Percentiles rank a stretch among this genome's conserved stretches.
Conservation (phyloP, 2,113 vertebrate species). For the Paralichthys olivaceus region DNA sequence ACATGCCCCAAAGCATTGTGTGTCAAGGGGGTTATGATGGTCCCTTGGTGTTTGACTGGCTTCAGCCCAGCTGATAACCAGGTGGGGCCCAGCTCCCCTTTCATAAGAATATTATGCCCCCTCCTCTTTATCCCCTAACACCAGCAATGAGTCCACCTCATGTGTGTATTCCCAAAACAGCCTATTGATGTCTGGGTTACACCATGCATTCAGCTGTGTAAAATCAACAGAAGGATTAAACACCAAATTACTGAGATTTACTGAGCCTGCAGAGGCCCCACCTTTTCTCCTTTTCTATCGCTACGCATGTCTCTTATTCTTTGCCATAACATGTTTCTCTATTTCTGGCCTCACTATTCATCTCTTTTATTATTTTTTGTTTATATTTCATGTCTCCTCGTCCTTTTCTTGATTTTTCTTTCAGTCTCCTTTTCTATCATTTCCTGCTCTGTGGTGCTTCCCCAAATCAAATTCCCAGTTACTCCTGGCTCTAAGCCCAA, state of each 20-base stretch:
- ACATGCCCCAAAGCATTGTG: slow-evolving; percentile 62
- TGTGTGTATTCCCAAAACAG: slow-evolving; percentile 61
- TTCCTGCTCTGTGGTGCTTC: slow-evolving; percentile 19
- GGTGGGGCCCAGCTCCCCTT: slow-evolving; percentile 61
- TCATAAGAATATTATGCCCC: slow-evolving; percentile 41
- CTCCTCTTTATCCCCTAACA: slow-evolving; percentile 53
- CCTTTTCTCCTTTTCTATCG: slow-evolving; percentile 19
- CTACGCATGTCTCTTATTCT: slow-evolving; percentile 5
- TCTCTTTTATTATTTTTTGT: slow-evolving; percentile 4
- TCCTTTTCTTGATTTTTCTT: slow-evolving; percentile 22
- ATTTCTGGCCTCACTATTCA: slow-evolving; percentile 4
- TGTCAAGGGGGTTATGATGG: slow-evolving; percentile 69
- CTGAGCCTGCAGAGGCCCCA: slow-evolving; percentile 37
- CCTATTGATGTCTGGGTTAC: slow-evolving; percentile 67
- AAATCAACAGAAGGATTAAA: slow-evolving; percentile 75
- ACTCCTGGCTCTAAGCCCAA: slow-evolving; percentile 48
- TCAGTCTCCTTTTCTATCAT: neutral
- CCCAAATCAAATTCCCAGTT: slow-evolving; percentile 48
- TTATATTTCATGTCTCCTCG: slow-evolving; percentile 26
- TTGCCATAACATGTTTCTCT: neutral
- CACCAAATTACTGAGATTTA: slow-evolving; percentile 67
- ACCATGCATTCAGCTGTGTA: slow-evolving; percentile 74
- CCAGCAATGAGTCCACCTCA: slow-evolving; percentile 38
- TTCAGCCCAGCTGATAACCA: slow-evolving; percentile 77
- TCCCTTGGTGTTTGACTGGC: slow-evolving; percentile 64